Evolutionary conservation across 2,797 vertebrate species (phyloP).

Genomic region (Pelochelys cantorii): DNA sequence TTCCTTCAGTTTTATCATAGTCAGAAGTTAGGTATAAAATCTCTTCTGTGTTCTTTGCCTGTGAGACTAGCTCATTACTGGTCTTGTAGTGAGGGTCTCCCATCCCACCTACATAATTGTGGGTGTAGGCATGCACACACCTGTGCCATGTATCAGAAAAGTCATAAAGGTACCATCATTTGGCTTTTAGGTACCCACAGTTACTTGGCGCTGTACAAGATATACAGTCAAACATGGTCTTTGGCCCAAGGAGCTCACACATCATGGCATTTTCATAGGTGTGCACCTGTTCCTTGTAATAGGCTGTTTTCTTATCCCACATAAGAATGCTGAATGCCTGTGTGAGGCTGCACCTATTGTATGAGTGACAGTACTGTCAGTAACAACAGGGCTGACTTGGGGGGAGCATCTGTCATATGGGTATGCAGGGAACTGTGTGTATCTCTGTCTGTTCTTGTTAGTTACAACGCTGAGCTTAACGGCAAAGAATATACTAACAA

Average conservation of each 20-base stretch:
- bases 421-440: neutral
- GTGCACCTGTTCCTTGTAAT: neutral
- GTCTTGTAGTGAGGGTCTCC: neutral
- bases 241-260: neutral
- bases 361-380: neutral
- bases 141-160: neutral
- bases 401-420: neutral
- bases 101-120: neutral
- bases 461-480: neutral
- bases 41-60: neutral
- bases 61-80: neutral
- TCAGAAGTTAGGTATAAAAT: neutral
- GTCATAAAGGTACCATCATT: neutral
- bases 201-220: neutral
- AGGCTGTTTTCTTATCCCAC: neutral
- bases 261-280: neutral
- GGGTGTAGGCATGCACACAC: neutral
- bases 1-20: neutral
- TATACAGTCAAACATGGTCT: neutral
- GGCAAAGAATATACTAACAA: neutral
- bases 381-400: neutral
- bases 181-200: neutral
- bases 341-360: neutral
- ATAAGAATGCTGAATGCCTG: neutral
- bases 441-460: neutral